These are phyloP conservation scores for Larimichthys polyactis DNA, from an alignment of 2,113 vertebrate species.

Conservation along the genomic window DNA sequence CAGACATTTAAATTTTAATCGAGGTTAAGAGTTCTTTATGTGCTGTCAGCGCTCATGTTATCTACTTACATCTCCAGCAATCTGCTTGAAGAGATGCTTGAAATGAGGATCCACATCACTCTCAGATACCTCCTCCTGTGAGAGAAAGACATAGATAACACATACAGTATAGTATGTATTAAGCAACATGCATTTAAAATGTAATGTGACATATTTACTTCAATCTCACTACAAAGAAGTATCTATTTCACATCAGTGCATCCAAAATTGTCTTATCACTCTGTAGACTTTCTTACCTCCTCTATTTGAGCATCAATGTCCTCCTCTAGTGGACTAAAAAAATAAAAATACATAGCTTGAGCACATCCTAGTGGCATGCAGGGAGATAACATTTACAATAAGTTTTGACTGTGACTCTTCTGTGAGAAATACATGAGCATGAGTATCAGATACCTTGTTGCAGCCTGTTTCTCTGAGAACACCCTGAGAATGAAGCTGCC, in stretches of 20 bases:
- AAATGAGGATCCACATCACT: constrained; percentile 72
- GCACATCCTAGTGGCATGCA: neutral
- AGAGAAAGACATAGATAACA: neutral
- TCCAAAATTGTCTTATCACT: neutral
- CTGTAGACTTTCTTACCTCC: constrained; percentile 62
- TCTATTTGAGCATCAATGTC: constrained; percentile 60
- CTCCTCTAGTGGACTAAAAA: constrained; percentile 63
- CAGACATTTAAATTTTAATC: neutral
- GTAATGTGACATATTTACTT: neutral
- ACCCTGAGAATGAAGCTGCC: constrained; percentile 89
- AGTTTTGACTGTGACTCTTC: neutral
- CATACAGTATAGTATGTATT: too few relatives aligned
- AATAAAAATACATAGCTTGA: constrained; percentile 15
- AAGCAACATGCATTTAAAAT: neutral
- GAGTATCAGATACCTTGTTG: constrained; percentile 66
- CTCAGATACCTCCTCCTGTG: constrained; percentile 65
- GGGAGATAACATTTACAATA: neutral
- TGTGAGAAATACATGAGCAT: neutral
- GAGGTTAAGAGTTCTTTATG: neutral
- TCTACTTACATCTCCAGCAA: constrained; percentile 67
- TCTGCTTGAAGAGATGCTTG: constrained; percentile 64
- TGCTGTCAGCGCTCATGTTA: neutral
- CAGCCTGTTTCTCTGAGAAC: constrained; percentile 88
- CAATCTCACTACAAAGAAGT: neutral
- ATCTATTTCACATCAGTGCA: neutral